phyloP scores from a whole-genome alignment of 2,888 invertebrate species.

The Orchesellides sinensis region DNA sequence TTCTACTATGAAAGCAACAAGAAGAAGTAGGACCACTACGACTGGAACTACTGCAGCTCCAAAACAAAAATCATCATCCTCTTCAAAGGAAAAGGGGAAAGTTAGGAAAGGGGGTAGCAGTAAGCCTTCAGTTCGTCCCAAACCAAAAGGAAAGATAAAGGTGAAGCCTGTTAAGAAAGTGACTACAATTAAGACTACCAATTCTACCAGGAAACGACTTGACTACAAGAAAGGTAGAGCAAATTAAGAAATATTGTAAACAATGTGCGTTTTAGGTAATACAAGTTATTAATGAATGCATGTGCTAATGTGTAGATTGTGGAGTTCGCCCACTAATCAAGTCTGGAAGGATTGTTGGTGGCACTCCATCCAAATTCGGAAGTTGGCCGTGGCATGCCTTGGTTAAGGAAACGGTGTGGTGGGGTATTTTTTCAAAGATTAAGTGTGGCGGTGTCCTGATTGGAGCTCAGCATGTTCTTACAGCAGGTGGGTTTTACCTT shows the following conservation, averaged over 20 bases:
- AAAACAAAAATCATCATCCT: too few relatives aligned
- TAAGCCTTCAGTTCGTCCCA: not conserved
- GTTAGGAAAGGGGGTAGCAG: too few relatives aligned
- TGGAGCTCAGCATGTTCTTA: constrained; percentile 76
- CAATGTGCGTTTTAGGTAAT: constrained; percentile 69
- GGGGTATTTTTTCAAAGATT: constrained; percentile 95
- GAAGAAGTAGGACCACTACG: not conserved
- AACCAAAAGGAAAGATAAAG: not conserved
- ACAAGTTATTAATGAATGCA: too few relatives aligned
- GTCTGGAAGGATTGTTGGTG: constrained; percentile 89
- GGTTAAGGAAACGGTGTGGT: constrained; percentile 93
- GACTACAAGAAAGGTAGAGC: constrained; percentile 78
- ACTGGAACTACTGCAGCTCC: not conserved
- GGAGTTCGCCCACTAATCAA: constrained; percentile 87
- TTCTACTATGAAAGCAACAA: not conserved
- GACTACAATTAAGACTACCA: constrained; percentile 71
- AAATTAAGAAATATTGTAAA: not conserved
- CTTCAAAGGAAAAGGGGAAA: constrained; percentile 20
- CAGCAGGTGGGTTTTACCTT: constrained; percentile 9
- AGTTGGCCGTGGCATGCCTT: constrained; percentile 94
- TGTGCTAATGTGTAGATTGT: constrained; percentile 81
- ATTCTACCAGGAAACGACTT: constrained; percentile 77
- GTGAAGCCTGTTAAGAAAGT: constrained; percentile 42
- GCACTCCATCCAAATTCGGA: constrained; percentile 83
- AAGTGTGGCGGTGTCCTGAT: constrained; percentile 96